These are phyloP conservation scores for Eidolon helvum DNA, from an alignment of 2,113 vertebrate genomes.

Conservation along the genomic window DNA sequence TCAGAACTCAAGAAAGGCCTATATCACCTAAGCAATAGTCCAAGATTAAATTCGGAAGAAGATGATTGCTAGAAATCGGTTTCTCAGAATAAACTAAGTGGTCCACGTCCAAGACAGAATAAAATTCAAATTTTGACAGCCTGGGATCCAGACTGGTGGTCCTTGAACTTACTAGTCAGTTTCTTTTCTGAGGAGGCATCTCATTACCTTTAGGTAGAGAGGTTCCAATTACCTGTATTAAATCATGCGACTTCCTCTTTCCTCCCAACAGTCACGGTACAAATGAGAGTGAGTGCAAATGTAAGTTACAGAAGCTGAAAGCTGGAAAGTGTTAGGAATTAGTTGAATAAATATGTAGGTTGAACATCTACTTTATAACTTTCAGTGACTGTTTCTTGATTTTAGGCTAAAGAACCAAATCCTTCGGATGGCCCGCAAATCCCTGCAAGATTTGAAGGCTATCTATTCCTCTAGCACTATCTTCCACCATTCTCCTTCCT, in stretches of 20 bases:
- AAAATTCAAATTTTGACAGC: conserved; percentile 15
- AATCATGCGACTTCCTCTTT: background rate
- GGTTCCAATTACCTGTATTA: background rate
- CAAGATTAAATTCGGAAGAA: background rate
- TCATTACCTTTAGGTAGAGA: background rate
- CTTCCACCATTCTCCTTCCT: background rate
- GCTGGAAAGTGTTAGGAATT: background rate
- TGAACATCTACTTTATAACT: background rate
- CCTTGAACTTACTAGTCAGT: background rate
- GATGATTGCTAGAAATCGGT: background rate
- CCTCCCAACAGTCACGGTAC: background rate
- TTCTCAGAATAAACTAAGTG: conserved; percentile 7
- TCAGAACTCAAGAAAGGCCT: conserved; percentile 8
- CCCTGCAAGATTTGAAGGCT: background rate
- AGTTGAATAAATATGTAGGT: background rate
- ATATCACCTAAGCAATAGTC: background rate
- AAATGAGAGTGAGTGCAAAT: background rate
- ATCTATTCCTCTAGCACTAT: background rate
- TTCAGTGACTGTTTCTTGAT: background rate
- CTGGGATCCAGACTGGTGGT: background rate
- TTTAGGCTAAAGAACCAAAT: background rate
- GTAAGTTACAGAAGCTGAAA: background rate
- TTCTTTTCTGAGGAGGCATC: background rate
- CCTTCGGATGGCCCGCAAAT: background rate
- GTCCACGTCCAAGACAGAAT: background rate